Evolutionary conservation across 2,113 vertebrate species (phyloP).

Genomic region (Ailuropoda melanoleuca): DNA sequence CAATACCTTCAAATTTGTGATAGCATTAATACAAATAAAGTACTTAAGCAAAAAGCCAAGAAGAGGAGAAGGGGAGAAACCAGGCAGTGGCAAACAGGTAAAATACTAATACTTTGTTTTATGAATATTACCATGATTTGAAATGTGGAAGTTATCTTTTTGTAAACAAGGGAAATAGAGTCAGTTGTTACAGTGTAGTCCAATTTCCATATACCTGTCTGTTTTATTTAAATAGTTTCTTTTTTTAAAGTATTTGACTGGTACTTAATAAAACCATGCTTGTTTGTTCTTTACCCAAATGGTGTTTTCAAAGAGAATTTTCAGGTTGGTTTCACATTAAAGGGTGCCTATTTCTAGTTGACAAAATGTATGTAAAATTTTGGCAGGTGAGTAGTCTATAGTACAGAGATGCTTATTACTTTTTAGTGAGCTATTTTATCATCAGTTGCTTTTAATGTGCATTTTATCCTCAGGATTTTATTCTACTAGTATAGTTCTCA

Average conservation of each 20-base stretch:
- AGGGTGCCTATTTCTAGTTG: neutral
- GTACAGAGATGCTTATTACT: neutral
- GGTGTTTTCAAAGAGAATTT: constrained; percentile 30
- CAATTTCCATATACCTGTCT: neutral
- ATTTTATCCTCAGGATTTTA: constrained; percentile 45
- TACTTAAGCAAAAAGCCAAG: constrained; percentile 94
- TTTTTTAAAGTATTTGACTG: neutral
- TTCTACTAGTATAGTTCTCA: constrained; percentile 5
- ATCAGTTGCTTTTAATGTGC: constrained; percentile 25
- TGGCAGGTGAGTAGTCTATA: neutral
- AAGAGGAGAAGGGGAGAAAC: constrained; percentile 96
- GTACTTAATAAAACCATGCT: constrained; percentile 24
- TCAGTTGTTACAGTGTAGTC: neutral
- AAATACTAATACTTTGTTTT: constrained; percentile 38
- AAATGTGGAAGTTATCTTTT: constrained; percentile 64
- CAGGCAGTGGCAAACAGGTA: constrained; percentile 98
- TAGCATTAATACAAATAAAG: constrained; percentile 90
- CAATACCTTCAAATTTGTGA: constrained; percentile 97
- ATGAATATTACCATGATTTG: constrained; percentile 37
- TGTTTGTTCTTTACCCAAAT: constrained; percentile 11
- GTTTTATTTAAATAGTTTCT: neutral
- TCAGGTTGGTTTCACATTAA: constrained; percentile 43
- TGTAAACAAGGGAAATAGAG: neutral
- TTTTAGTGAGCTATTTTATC: constrained; percentile 17
- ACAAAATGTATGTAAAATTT: constrained; percentile 4